These are phyloP conservation scores for Ophion ventricosus DNA, from an alignment of 2,888 invertebrate genomes.

Conservation along the genomic window DNA sequence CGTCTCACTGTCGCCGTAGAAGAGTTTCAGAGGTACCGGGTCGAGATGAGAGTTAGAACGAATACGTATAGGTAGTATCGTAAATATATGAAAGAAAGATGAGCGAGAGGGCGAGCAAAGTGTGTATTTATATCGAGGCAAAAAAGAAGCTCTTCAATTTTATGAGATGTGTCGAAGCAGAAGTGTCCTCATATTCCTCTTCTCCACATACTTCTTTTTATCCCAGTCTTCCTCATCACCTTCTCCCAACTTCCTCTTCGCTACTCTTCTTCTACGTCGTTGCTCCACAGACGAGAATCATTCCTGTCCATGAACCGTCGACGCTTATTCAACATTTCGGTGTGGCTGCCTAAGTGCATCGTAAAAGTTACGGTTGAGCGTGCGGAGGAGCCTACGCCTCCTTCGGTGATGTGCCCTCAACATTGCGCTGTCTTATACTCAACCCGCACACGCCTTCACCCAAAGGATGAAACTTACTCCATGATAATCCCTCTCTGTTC, in stretches of 20 bases:
- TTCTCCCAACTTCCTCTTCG: background rate
- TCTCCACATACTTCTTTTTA: slow-evolving; percentile 30
- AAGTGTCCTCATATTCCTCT: slow-evolving; percentile 56
- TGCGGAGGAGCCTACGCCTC: slow-evolving; percentile 57
- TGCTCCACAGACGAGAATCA: slow-evolving; percentile 1
- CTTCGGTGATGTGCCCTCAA: slow-evolving; percentile 41
- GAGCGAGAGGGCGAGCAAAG: background rate
- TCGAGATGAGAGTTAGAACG: slow-evolving; percentile 6
- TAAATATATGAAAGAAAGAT: slow-evolving; percentile 27
- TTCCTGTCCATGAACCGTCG: slow-evolving; percentile 55
- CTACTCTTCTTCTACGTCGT: slow-evolving; percentile 1
- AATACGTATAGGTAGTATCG: background rate
- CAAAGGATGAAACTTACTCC: slow-evolving; percentile 65
- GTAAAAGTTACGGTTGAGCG: slow-evolving; percentile 71
- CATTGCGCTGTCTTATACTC: slow-evolving; percentile 13
- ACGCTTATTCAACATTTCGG: slow-evolving; percentile 68
- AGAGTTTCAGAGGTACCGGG: background rate
- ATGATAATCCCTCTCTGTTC: slow-evolving; percentile 39
- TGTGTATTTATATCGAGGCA: slow-evolving; percentile 22
- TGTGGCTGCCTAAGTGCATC: slow-evolving; percentile 72
- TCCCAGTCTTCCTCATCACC: slow-evolving; percentile 1
- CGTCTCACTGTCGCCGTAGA: too few species aligned
- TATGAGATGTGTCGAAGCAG: slow-evolving; percentile 50
- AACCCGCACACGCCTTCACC: slow-evolving; percentile 33
- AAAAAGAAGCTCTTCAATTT: slow-evolving; percentile 55